phyloP scores from a whole-genome alignment of 1,140 invertebrate species.

The Panulirus ornatus region DNA sequence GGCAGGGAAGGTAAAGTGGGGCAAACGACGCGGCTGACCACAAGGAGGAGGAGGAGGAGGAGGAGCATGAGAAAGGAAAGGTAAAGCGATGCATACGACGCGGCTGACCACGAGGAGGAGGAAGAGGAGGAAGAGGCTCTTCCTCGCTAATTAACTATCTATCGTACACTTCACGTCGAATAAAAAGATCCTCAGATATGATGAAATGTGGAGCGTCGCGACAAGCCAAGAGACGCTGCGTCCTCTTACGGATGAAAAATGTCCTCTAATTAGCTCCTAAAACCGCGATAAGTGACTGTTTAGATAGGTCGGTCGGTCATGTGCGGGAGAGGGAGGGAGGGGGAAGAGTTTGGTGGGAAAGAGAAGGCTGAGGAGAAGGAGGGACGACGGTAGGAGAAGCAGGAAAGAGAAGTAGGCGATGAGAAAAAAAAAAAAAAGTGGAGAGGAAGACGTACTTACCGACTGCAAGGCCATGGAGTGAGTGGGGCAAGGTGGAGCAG shows the following conservation, averaged over 20 bases:
- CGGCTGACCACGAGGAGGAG: no score
- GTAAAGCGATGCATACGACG: no score
- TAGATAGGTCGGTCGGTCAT: neutral
- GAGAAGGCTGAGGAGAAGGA: neutral
- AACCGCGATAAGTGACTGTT: constrained; percentile 16
- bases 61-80: neutral
- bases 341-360: neutral
- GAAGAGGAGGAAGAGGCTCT: no score
- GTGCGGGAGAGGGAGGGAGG: neutral
- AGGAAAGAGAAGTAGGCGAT: neutral
- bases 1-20: no score
- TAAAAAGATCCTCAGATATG: neutral
- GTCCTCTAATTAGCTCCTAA: constrained; percentile 30
- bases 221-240: constrained; percentile 14
- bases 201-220: constrained; percentile 24
- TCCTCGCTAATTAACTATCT: neutral
- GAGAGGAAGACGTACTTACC: neutral
- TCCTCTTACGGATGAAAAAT: constrained; percentile 30
- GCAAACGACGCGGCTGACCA: no score
- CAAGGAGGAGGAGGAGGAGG: neutral
- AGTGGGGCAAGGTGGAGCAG: no score
- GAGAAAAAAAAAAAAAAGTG: no score
- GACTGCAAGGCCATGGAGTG: neutral
- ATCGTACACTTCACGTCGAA: neutral
- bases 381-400: neutral